These are phyloP conservation scores for Epicampocera succincta DNA, from an alignment of 2,888 invertebrate genomes.

Conservation along the genomic window DNA sequence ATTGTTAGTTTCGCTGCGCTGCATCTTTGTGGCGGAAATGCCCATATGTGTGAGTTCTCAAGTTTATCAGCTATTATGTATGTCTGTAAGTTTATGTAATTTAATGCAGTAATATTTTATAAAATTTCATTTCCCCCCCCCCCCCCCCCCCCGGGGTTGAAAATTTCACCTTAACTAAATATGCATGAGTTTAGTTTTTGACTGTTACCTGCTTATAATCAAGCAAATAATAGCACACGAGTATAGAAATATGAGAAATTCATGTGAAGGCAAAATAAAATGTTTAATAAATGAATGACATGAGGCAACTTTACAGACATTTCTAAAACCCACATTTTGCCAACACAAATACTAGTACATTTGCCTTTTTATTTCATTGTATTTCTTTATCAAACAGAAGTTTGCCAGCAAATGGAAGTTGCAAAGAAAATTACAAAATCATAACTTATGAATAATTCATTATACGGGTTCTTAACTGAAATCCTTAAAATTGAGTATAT, in stretches of 20 bases:
- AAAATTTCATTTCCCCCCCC: constrained; percentile 2
- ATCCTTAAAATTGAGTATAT: constrained; percentile 44
- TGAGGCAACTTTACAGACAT: background rate
- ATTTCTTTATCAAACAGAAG: background rate
- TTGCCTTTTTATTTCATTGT: background rate
- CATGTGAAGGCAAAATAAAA: constrained; percentile 18
- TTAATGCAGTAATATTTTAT: constrained; percentile 45
- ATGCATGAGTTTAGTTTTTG: background rate
- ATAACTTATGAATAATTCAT: constrained; percentile 66
- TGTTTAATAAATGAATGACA: constrained; percentile 2
- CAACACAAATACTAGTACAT: background rate
- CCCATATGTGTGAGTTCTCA: background rate
- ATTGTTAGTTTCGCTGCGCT: too few species aligned
- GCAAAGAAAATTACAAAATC: constrained; percentile 38
- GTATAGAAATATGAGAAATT: constrained; percentile 21
- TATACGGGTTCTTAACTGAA: constrained; percentile 52
- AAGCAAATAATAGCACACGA: background rate
- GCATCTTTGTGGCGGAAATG: too few species aligned
- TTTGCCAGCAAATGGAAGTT: background rate
- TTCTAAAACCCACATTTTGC: background rate
- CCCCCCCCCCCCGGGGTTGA: too few species aligned
- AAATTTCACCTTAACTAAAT: background rate
- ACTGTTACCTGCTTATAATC: background rate
- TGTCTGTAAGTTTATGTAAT: constrained; percentile 44
- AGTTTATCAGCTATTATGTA: constrained; percentile 30